Conservation (phyloP, 2,113 vertebrate species). For the Stegostoma tigrinum region DNA sequence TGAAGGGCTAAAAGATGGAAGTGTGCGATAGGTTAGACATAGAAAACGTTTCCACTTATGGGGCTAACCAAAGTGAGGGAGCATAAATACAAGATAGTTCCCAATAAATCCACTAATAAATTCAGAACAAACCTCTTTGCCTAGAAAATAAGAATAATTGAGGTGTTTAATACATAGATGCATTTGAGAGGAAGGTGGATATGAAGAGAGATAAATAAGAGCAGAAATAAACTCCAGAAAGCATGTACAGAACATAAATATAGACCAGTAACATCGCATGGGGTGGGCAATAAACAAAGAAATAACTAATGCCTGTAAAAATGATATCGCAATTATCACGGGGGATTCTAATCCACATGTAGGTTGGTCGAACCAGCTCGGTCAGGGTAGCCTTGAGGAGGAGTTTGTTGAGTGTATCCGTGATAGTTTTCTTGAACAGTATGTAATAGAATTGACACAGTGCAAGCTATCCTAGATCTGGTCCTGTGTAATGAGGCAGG, state of each 20-base stretch:
- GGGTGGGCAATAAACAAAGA: no score
- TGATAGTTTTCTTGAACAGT: no score
- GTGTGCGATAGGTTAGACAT: neutral
- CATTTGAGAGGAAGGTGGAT: neutral
- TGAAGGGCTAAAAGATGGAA: neutral
- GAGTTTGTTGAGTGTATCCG: no score
- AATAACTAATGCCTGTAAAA: no score
- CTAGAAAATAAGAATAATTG: neutral
- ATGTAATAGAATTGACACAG: no score
- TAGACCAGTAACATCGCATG: no score
- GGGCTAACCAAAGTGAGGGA: neutral
- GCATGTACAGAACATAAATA: neutral
- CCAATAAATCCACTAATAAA: neutral
- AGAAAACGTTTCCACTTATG: neutral
- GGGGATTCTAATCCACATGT: no score
- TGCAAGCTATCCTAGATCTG: no score
- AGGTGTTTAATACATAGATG: neutral
- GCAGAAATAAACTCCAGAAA: neutral
- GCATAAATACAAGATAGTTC: neutral
- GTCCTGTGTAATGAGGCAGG: no score
- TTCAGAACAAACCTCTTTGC: neutral
- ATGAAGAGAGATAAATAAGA: neutral
- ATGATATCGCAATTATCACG: no score
- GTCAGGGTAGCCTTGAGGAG: no score
- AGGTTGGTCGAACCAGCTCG: no score